phyloP scores from a whole-genome alignment of 1,140 invertebrate genomes.

The Pogonus chalceus region DNA sequence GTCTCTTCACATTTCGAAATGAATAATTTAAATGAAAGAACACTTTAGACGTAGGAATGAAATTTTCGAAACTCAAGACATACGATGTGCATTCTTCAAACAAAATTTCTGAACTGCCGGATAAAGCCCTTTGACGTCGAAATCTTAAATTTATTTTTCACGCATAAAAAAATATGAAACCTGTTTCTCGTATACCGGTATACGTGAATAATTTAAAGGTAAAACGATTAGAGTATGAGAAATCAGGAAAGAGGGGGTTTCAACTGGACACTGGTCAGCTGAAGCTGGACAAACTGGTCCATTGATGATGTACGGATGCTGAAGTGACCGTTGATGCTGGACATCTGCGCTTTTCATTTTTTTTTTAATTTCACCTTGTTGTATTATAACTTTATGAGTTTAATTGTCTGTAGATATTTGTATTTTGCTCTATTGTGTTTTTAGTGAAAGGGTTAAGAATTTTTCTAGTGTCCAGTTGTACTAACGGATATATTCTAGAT shows the following conservation, averaged over 20 bases:
- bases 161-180: neutral
- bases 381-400: too few species aligned
- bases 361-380: too few species aligned
- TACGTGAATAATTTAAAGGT: neutral
- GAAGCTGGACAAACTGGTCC: neutral
- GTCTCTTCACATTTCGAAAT: too few species aligned
- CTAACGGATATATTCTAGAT: too few species aligned
- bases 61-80: neutral
- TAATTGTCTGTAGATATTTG: too few species aligned
- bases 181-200: neutral
- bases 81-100: neutral
- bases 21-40: too few species aligned
- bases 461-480: too few species aligned
- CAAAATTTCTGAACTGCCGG: neutral
- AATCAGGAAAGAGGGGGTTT: neutral
- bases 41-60: neutral
- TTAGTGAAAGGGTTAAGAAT: too few species aligned
- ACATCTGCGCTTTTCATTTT: conserved; percentile 4
- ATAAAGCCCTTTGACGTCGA: neutral
- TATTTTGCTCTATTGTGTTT: too few species aligned
- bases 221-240: neutral
- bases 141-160: neutral
- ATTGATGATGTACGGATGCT: conserved; percentile 4
- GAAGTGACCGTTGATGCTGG: neutral
- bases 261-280: neutral